Conservation (phyloP, 1,140 invertebrate genomes). For the Orussus abietinus region DNA sequence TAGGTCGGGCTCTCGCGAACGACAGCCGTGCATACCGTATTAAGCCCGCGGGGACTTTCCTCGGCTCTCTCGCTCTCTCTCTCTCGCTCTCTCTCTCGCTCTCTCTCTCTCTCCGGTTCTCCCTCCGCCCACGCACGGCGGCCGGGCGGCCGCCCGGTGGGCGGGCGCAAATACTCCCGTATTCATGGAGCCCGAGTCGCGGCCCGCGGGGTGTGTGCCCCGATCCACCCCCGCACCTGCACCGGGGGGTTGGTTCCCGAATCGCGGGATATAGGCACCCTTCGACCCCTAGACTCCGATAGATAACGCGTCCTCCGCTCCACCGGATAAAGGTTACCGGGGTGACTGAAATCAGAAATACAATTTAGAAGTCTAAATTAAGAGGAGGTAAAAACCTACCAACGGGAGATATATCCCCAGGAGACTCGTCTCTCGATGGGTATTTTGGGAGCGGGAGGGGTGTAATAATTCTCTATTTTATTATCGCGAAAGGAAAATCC, state of each 20-base stretch:
- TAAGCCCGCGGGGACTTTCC: slow-evolving; percentile 42
- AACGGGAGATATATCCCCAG: too few species aligned
- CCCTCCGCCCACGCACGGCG: slow-evolving; percentile 12
- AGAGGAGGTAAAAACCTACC: too few species aligned
- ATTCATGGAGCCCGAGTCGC: slow-evolving; percentile 45
- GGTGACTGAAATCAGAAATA: too few species aligned
- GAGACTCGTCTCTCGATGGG: too few species aligned
- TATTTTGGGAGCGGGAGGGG: too few species aligned
- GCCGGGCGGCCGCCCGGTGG: slow-evolving; percentile 14
- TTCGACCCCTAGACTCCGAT: slow-evolving; percentile 11
- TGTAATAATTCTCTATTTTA: too few species aligned
- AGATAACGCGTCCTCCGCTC: too few species aligned
- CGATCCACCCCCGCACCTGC: slow-evolving; percentile 11
- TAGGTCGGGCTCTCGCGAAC: slow-evolving; percentile 37
- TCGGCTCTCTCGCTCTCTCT: slow-evolving; percentile 8
- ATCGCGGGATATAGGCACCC: neutral
- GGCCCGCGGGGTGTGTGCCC: slow-evolving; percentile 30
- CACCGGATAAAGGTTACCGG: too few species aligned
- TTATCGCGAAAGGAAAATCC: too few species aligned
- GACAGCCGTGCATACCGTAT: slow-evolving; percentile 50
- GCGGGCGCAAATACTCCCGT: slow-evolving; percentile 44
- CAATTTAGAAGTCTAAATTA: too few species aligned
- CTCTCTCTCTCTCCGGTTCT: slow-evolving; percentile 12
- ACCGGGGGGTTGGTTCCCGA: neutral
- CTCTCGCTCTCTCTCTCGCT: slow-evolving; percentile 13